Evolutionary conservation across 2,113 vertebrate species (phyloP).

Genomic region (Pollimyrus isidori): DNA sequence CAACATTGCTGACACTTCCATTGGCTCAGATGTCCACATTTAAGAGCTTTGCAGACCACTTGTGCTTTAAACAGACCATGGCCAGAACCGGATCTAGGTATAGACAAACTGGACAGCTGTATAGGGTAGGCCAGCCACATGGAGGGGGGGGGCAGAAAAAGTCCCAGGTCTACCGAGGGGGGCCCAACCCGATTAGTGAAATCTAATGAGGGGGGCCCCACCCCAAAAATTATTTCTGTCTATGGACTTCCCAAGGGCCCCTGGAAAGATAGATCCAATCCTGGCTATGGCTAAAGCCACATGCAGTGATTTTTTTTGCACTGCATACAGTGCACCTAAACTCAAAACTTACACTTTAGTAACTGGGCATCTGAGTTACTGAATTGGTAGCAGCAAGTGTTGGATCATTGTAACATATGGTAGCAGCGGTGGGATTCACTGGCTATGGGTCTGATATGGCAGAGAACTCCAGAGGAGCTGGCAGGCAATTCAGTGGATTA

Average conservation of each 20-base stretch:
- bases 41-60: not conserved
- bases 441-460: not conserved
- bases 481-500: not conserved
- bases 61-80: not conserved
- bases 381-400: not conserved
- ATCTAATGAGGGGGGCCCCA: not conserved
- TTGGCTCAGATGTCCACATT: not conserved
- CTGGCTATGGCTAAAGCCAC: not conserved
- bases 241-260: not conserved
- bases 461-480: not conserved
- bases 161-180: not conserved
- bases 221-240: not conserved
- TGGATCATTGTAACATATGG: conserved; percentile 7
- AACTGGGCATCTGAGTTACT: not conserved
- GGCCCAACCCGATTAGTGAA: not conserved
- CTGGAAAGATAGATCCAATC: not conserved
- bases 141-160: not conserved
- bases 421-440: conserved; percentile 1
- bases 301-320: not conserved
- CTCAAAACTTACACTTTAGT: not conserved
- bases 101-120: not conserved
- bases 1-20: not conserved
- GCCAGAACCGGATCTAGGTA: not conserved
- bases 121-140: not conserved
- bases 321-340: not conserved